A percentile compares a stretch with the other conserved stretches of the same genome.
Conservation (phyloP, 37 sponge, comb jelly and placozoan species). For the Chondrosia reniformis region DNA sequence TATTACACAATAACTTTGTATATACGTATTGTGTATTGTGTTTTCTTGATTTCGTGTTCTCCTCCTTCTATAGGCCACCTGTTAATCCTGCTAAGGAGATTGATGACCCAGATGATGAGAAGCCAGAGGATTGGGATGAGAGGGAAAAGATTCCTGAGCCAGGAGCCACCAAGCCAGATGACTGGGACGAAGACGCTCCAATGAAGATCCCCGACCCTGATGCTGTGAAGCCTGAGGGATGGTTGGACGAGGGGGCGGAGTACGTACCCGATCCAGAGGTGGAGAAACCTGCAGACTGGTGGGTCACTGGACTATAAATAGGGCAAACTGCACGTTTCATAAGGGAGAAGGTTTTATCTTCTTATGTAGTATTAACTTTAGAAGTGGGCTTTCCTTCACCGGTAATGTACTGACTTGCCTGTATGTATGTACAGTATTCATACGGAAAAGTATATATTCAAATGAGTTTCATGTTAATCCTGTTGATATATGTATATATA, state of each 20-base stretch:
- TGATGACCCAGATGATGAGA: conserved; percentile 93
- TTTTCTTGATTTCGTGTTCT: background rate
- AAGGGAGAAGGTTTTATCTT: too few species aligned
- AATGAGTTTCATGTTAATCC: background rate
- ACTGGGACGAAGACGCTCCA: conserved; percentile 99
- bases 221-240: conserved; percentile 89
- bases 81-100: conserved; percentile 88
- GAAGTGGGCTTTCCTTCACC: too few species aligned
- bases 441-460: background rate
- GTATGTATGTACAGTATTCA: background rate
- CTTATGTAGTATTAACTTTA: too few species aligned
- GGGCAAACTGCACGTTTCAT: too few species aligned
- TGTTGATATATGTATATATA: background rate
- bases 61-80: conserved; percentile 49
- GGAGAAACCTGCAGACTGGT: conserved; percentile 92
- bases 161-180: conserved; percentile 88
- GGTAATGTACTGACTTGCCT: too few species aligned
- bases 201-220: conserved; percentile 85
- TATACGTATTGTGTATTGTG: background rate
- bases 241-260: conserved; percentile 92
- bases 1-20: too few species aligned
- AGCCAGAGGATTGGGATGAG: conserved; percentile 97
- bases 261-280: conserved; percentile 94
- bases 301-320: background rate
- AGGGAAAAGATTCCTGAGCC: conserved; percentile 95